Evolutionary conservation across 2,888 invertebrate genomes (phyloP).

Genomic region (Eupithecia subumbrata): DNA sequence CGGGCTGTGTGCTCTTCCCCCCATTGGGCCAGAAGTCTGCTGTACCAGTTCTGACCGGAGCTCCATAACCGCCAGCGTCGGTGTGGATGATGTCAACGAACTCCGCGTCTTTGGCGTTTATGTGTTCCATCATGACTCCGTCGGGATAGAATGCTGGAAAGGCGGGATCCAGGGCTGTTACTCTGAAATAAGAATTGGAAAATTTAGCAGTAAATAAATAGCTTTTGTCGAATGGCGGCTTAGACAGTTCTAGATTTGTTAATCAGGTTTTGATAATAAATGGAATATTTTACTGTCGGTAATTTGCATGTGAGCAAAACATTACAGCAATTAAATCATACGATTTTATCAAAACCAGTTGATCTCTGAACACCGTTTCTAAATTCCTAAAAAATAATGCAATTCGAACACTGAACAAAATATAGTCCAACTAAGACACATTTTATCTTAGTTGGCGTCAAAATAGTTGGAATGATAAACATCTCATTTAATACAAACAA

Average conservation of each 20-base stretch:
- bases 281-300: background rate
- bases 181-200: slow-evolving; percentile 63
- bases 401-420: too few relatives aligned
- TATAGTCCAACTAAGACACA: too few relatives aligned
- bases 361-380: background rate
- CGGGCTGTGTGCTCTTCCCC: slow-evolving; percentile 84
- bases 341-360: background rate
- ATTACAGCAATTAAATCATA: background rate
- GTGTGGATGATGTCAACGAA: slow-evolving; percentile 89
- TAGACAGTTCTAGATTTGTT: background rate
- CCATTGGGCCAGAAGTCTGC: slow-evolving; percentile 86
- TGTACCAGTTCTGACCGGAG: slow-evolving; percentile 83
- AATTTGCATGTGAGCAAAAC: background rate
- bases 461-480: too few relatives aligned
- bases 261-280: background rate
- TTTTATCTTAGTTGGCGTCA: too few relatives aligned
- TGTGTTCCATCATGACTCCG: slow-evolving; percentile 77
- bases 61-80: slow-evolving; percentile 85
- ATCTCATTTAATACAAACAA: too few relatives aligned
- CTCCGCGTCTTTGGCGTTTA: slow-evolving; percentile 81
- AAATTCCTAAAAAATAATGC: background rate
- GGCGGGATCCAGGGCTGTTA: slow-evolving; percentile 85
- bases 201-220: background rate
- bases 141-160: slow-evolving; percentile 85
- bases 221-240: background rate